Conservation (phyloP, 2,888 invertebrate species). For the Gortyna flavago region DNA sequence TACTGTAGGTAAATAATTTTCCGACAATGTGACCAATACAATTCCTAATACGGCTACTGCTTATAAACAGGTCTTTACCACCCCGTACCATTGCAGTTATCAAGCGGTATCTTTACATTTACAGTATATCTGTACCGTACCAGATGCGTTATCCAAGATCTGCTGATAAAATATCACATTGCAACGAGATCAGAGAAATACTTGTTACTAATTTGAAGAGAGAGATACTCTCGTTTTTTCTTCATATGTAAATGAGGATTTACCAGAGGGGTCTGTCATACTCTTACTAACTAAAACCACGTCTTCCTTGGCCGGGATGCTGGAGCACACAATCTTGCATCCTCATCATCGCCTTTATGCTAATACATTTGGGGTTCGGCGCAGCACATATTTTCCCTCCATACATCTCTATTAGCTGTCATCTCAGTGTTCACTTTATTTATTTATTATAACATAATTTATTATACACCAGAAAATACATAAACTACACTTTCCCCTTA, state of each 20-base stretch:
- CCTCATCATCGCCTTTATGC: background rate
- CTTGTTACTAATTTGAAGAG: background rate
- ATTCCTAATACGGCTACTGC: background rate
- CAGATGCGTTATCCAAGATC: constrained; percentile 10
- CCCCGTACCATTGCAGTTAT: background rate
- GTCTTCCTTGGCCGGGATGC: background rate
- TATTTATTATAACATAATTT: background rate
- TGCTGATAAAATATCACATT: constrained; percentile 9
- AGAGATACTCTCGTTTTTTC: background rate
- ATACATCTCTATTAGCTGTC: background rate
- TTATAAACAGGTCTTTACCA: background rate
- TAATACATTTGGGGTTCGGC: background rate
- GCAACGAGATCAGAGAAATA: background rate
- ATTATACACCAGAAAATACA: background rate
- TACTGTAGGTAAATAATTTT: background rate
- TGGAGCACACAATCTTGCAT: background rate
- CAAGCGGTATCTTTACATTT: background rate
- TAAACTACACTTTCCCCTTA: background rate
- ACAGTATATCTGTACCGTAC: constrained; percentile 14
- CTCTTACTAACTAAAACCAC: background rate
- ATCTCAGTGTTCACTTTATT: background rate
- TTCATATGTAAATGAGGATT: background rate
- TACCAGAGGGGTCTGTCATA: background rate
- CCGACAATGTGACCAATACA: background rate
- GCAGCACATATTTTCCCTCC: background rate